Percentiles rank a stretch among this genome's conserved stretches.
These are phyloP conservation scores for Chesias legatella DNA, from an alignment of 2,888 invertebrate species.

Conservation along the genomic window DNA sequence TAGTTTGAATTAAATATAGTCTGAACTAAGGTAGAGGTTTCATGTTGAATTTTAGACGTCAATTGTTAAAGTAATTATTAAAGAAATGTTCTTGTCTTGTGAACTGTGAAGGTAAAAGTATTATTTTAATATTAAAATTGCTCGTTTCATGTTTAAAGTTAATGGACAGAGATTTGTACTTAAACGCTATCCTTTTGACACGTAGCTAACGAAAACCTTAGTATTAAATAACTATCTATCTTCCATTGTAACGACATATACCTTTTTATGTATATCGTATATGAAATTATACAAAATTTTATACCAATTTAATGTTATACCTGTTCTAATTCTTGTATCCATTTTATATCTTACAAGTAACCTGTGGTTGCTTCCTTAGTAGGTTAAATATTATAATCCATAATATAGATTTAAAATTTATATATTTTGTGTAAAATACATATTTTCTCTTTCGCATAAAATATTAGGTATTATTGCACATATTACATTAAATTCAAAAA, in stretches of 20 bases:
- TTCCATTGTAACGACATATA: slow-evolving; percentile 14
- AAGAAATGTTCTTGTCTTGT: background rate
- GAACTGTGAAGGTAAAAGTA: background rate
- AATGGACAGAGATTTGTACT: too few relatives aligned
- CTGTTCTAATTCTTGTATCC: slow-evolving; percentile 16
- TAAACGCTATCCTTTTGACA: background rate
- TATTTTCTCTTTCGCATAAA: too few relatives aligned
- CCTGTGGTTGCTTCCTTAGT: too few relatives aligned
- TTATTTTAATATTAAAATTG: slow-evolving; percentile 2
- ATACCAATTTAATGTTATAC: slow-evolving; percentile 17
- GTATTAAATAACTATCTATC: slow-evolving; percentile 8
- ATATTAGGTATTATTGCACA: too few relatives aligned
- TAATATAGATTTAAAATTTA: too few relatives aligned
- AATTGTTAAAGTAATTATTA: slow-evolving; percentile 17
- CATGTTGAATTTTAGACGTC: slow-evolving; percentile 26
- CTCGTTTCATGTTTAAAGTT: background rate
- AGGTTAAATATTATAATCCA: too few relatives aligned
- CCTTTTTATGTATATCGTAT: slow-evolving; percentile 6
- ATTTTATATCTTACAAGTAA: slow-evolving; percentile 6
- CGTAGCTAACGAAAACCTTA: background rate
- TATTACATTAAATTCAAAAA: too few relatives aligned
- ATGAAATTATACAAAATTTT: slow-evolving; percentile 18
- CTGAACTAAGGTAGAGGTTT: slow-evolving; percentile 11
- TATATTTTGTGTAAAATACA: too few relatives aligned
- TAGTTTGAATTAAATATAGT: background rate